Percentiles rank a stretch among this genome's conserved stretches.
Evolutionary conservation across 2,888 invertebrate genomes (phyloP).

Genomic region (Galerucella pusilla): DNA sequence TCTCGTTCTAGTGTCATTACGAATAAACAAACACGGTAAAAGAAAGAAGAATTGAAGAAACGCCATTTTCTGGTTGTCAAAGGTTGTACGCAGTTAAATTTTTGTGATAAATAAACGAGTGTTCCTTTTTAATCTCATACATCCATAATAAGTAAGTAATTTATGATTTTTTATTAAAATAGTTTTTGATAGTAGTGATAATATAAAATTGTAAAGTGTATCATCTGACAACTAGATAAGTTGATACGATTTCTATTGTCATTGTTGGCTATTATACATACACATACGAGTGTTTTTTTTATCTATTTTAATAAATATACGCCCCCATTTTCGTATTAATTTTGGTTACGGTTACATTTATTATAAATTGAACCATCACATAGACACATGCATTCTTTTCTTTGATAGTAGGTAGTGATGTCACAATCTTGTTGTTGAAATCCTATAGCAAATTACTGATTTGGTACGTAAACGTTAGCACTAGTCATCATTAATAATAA

Average conservation of each 20-base stretch:
- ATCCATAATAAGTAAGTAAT: conserved; percentile 39
- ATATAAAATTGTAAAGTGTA: conserved; percentile 33
- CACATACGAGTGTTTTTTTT: conserved; percentile 33
- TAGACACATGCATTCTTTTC: not conserved
- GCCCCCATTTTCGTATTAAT: conserved; percentile 34
- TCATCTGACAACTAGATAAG: conserved; percentile 48
- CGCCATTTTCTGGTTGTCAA: conserved; percentile 55
- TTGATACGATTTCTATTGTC: conserved; percentile 38
- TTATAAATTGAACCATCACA: conserved; percentile 1
- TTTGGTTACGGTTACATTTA: not conserved
- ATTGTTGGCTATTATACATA: conserved; percentile 33
- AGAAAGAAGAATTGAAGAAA: conserved; percentile 21
- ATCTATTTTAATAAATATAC: conserved; percentile 33
- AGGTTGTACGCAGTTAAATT: conserved; percentile 55
- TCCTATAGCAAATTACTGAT: conserved; percentile 13
- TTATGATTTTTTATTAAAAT: conserved; percentile 2
- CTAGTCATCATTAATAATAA: conserved; percentile 15
- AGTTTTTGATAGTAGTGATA: not conserved
- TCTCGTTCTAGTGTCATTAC: not conserved
- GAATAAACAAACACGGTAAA: conserved; percentile 33
- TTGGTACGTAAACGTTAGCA: conserved; percentile 6
- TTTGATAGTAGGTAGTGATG: conserved; percentile 13
- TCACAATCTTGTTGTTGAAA: conserved; percentile 32
- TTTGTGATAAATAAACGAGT: conserved; percentile 43
- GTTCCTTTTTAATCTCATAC: conserved; percentile 28